Conservation (phyloP, 2,888 invertebrate species). For the Parascotia fuliginaria region DNA sequence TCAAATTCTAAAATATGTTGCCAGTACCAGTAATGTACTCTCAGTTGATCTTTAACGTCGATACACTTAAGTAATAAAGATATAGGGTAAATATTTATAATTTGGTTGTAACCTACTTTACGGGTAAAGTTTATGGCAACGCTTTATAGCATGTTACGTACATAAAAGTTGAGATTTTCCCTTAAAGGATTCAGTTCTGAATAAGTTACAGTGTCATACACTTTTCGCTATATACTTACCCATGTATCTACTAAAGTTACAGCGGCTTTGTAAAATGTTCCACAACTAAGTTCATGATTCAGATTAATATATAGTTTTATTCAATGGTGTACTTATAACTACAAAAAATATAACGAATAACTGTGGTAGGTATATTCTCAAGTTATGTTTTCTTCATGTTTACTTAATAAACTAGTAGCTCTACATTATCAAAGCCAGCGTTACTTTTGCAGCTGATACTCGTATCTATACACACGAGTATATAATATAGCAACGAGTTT, state of each 20-base stretch:
- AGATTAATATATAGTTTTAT: too few species aligned
- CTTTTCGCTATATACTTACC: constrained; percentile 30
- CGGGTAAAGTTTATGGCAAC: constrained; percentile 67
- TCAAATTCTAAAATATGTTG: not conserved
- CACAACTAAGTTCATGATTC: too few species aligned
- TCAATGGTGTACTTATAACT: too few species aligned
- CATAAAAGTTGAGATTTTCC: constrained; percentile 81
- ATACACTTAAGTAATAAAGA: constrained; percentile 12
- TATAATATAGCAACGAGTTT: too few species aligned
- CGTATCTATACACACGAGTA: too few species aligned
- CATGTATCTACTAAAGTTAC: constrained; percentile 10
- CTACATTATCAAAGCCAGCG: too few species aligned
- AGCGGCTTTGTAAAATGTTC: too few species aligned
- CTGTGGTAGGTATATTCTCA: too few species aligned
- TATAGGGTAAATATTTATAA: constrained; percentile 75
- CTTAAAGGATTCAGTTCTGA: constrained; percentile 70
- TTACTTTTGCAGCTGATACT: too few species aligned
- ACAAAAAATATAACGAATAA: too few species aligned
- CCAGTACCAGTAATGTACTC: not conserved
- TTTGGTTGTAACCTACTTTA: constrained; percentile 75
- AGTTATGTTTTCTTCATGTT: too few species aligned
- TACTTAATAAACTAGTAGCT: too few species aligned
- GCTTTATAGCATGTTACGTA: constrained; percentile 79
- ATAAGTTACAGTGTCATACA: constrained; percentile 71
- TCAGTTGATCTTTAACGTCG: not conserved